Base-by-base conservation (phyloP, 2,888 invertebrate genomes). In the Gerosis bhagava region DNA sequence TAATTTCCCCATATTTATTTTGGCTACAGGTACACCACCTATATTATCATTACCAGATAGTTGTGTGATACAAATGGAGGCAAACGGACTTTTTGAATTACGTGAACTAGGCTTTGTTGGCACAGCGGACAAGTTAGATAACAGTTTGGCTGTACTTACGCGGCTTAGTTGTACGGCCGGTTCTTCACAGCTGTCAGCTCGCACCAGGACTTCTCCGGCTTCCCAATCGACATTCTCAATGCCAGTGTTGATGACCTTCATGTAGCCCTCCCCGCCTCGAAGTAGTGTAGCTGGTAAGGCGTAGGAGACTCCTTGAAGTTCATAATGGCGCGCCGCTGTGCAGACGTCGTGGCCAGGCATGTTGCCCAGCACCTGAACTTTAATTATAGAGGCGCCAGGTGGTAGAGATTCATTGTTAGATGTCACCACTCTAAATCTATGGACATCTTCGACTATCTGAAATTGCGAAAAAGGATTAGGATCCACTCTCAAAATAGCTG, bases 201-300 rank as follows among this genome's bases (percentile, higher is more conserved):
- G 19, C 7, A 21, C 4, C 28, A 57, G 22, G 2, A 53, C 34
- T 0, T 32, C 10, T 3, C 57, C 51, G 5, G 21, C 6, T 6
- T 25, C 5, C 57, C 57, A 55, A 3, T 4, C 13, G 17, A 56
- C 16, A 19, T 45, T n/a, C 17, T 48, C 12, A 12, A 12, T 15
- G 0, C 56, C 57, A 5, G 39, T 51, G 54, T 63, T 61, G 42
- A 57, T 17, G 6, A 61, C 50, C 35, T 63, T 65, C 13, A 63
- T 43, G 50, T 54, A 56, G 1, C 62, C 62, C 1, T 24, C 36
- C 1, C 11, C 4, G 11, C 61, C 62, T 1, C 59, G 51, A 0
- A 65, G 54, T n/a, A 62, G 25, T 0, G 60, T 60, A 2, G 59
- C 59, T 1, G 62, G 60, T 0, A 63, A 5, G 0, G 58, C 53